phyloP scores from a whole-genome alignment of 2,888 invertebrate genomes.

The Lottia scabra region DNA sequence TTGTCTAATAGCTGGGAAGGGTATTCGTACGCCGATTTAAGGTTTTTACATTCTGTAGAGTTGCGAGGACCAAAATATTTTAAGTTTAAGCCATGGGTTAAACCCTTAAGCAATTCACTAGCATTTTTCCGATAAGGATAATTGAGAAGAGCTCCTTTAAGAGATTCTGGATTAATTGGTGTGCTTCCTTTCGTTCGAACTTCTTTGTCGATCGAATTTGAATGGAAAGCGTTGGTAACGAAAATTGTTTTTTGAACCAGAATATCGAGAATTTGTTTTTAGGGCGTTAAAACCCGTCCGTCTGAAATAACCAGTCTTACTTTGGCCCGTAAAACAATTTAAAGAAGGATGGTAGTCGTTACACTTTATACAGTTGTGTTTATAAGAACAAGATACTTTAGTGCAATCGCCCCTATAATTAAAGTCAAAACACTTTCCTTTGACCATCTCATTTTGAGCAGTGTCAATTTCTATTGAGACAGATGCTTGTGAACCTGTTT shows the following conservation, averaged over 20 bases:
- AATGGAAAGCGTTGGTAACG: background rate
- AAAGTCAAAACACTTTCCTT: background rate
- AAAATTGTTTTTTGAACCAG: background rate
- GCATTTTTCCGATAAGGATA: background rate
- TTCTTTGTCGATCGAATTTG: background rate
- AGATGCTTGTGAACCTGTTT: background rate
- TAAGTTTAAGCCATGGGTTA: background rate
- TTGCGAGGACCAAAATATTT: background rate
- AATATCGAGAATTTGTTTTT: too few relatives aligned
- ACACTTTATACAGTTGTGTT: background rate
- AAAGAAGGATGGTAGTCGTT: background rate
- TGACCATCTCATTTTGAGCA: background rate
- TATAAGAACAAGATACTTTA: background rate
- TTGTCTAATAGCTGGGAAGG: background rate
- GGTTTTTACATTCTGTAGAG: background rate
- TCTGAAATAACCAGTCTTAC: too few relatives aligned
- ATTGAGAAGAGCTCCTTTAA: background rate
- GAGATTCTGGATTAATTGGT: too few relatives aligned
- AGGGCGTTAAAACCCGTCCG: too few relatives aligned
- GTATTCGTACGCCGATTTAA: slow-evolving; percentile 1
- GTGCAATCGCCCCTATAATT: background rate
- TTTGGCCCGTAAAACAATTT: background rate
- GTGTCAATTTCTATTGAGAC: background rate
- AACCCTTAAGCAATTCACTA: background rate
- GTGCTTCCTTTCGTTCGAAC: background rate